Base-by-base conservation (phyloP, 2,797 vertebrate genomes). In the Pempheris klunzingeri region DNA sequence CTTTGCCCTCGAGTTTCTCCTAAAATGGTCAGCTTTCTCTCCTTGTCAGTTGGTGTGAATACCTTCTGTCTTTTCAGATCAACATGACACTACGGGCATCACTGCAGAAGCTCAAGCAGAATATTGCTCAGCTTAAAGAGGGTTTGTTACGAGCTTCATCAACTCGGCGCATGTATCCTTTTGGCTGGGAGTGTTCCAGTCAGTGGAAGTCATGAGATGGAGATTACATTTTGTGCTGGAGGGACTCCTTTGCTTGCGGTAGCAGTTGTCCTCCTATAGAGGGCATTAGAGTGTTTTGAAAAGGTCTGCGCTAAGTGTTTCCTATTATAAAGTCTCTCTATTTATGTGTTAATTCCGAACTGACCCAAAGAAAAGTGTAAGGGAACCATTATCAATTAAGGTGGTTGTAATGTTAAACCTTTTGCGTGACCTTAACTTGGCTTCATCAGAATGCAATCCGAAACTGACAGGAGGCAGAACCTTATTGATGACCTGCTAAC, bases 381-480 rank as follows among this genome's bases (percentile, higher is more conserved):
- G 28, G 41, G 53, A 14, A 57, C 10, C 3, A 17, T 5, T 52
- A 0, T 68, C 18, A 57, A n/a, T 41, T 12, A 67, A 60, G 39
- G 22, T n/a, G 11, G 24, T 74, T 64, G 41, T 32, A 1, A 32
- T 41, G 3, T 38, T 32, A 20, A 65, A 49, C 30, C 53, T 73
- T 30, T 55, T 72, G 46, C 26, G 39, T 71, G 43, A 84, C 86
- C 90, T 93, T 93, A 92, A 94, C 52, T 0, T 9, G 38, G 3
- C 50, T 13, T 62, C 49, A 54, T 66, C 92, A 99, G 98, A 93
- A 99, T 98, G 6, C 98, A 98, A 80, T 94, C 97, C 28, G 98
- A 99, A 93, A 97, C 97, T 2, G 98, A 99, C 87, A 95, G 97
- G 72, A 96, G 98, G 82, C 98, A 99, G 93, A 98, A 95, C 76